phyloP scores from a whole-genome alignment of 2,797 vertebrate species.

The Brachymystax lenok region DNA sequence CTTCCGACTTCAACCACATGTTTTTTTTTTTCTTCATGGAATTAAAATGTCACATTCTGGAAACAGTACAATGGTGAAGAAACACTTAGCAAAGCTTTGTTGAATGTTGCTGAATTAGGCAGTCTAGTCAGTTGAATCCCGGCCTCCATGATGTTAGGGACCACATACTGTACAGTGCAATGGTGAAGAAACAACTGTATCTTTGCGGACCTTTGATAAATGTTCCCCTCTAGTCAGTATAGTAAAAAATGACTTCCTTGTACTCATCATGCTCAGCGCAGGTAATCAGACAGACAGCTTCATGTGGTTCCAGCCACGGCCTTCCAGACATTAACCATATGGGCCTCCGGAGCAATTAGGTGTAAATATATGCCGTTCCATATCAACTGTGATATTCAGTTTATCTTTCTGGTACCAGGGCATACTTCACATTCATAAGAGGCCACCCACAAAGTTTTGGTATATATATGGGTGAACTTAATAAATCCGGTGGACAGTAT shows the following conservation, averaged over 20 bases:
- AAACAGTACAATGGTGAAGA: neutral
- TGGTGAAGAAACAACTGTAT: neutral
- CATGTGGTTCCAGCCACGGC: constrained; percentile 9
- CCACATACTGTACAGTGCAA: neutral
- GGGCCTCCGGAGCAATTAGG: constrained; percentile 43
- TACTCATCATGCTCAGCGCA: constrained; percentile 10
- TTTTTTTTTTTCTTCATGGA: too few species aligned
- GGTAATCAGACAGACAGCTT: constrained; percentile 15
- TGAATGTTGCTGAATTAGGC: neutral
- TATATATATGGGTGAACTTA: constrained; percentile 2
- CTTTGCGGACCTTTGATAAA: neutral
- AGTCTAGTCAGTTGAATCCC: neutral
- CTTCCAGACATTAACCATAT: constrained; percentile 23
- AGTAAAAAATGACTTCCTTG: constrained; percentile 25
- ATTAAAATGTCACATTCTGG: too few species aligned
- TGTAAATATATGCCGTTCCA: constrained; percentile 46
- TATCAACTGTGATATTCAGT: constrained; percentile 28
- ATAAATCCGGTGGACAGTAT: neutral
- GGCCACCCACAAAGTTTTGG: constrained; percentile 46
- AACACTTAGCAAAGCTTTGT: neutral
- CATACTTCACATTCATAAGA: constrained; percentile 55
- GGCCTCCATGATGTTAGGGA: neutral
- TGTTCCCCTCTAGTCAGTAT: constrained; percentile 17
- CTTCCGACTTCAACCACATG: too few species aligned
- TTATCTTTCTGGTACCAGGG: constrained; percentile 45